These are phyloP conservation scores for Pomacea canaliculata DNA, from an alignment of 2,888 invertebrate genomes.

Conservation along the genomic window DNA sequence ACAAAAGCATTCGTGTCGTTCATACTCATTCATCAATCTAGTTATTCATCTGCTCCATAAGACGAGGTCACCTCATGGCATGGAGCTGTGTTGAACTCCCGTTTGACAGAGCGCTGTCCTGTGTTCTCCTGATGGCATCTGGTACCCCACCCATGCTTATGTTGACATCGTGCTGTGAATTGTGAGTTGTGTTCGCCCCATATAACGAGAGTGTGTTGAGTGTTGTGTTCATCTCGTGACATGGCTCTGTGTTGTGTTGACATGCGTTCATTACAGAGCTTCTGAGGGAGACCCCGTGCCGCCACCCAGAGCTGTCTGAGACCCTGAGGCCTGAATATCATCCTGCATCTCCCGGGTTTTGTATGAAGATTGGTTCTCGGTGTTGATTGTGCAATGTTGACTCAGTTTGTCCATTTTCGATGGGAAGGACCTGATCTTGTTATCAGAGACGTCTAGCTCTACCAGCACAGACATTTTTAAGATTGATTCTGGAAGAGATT, in stretches of 20 bases:
- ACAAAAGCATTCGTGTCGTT: too few relatives aligned
- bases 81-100: too few relatives aligned
- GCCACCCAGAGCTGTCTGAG: too few relatives aligned
- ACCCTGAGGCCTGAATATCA: constrained; percentile 18
- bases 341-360: constrained; percentile 61
- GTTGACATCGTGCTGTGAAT: too few relatives aligned
- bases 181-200: constrained; percentile 1
- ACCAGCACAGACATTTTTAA: constrained; percentile 59
- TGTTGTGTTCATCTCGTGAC: neutral
- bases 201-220: neutral
- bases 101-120: too few relatives aligned
- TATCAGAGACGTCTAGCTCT: constrained; percentile 62
- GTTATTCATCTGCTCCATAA: too few relatives aligned
- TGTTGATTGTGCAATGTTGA: constrained; percentile 41
- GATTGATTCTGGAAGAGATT: constrained; percentile 60
- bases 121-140: too few relatives aligned
- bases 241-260: neutral
- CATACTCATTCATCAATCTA: too few relatives aligned
- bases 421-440: constrained; percentile 61
- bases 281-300: too few relatives aligned
- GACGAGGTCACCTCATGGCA: too few relatives aligned
- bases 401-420: constrained; percentile 51
- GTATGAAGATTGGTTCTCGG: constrained; percentile 54
- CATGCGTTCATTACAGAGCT: neutral
- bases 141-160: too few relatives aligned